Evolutionary conservation across 2,797 vertebrate genomes (phyloP).

Genomic region (Coregonus ussuriensis): DNA sequence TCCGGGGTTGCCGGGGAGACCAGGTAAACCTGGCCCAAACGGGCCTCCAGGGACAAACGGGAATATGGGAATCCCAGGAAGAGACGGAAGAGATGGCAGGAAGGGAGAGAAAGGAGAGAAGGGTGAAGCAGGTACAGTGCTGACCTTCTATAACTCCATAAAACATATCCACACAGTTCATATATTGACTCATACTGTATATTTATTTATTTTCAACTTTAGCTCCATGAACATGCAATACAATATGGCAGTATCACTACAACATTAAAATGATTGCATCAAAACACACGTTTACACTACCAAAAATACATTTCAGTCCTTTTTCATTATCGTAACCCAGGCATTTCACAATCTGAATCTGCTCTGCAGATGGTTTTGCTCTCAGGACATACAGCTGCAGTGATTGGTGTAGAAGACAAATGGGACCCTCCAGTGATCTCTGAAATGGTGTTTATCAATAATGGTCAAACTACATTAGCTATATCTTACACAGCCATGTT

Average conservation of each 20-base stretch:
- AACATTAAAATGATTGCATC: background rate
- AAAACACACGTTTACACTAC: no score
- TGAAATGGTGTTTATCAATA: background rate
- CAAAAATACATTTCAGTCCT: no score
- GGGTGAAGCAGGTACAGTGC: conserved; percentile 77
- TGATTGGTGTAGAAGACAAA: background rate
- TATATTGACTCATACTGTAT: background rate
- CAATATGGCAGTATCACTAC: background rate
- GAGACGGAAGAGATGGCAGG: conserved; percentile 96
- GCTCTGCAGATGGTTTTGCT: background rate
- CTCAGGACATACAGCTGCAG: background rate
- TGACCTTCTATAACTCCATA: background rate
- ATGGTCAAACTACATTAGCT: background rate
- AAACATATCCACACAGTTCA: background rate
- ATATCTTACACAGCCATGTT: background rate
- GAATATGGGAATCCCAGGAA: conserved; percentile 90
- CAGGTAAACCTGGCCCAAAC: conserved; percentile 79
- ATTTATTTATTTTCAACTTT: background rate
- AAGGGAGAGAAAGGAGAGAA: conserved; percentile 95
- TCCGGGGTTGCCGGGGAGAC: conserved; percentile 85
- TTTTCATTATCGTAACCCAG: background rate
- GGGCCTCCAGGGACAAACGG: conserved; percentile 86
- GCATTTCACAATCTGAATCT: background rate
- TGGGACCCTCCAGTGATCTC: conserved; percentile 1
- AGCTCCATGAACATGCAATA: background rate